Percentiles rank a stretch among this genome's conserved stretches.
phyloP scores from a whole-genome alignment of 2,797 vertebrate genomes.

The Coreius guichenoti region DNA sequence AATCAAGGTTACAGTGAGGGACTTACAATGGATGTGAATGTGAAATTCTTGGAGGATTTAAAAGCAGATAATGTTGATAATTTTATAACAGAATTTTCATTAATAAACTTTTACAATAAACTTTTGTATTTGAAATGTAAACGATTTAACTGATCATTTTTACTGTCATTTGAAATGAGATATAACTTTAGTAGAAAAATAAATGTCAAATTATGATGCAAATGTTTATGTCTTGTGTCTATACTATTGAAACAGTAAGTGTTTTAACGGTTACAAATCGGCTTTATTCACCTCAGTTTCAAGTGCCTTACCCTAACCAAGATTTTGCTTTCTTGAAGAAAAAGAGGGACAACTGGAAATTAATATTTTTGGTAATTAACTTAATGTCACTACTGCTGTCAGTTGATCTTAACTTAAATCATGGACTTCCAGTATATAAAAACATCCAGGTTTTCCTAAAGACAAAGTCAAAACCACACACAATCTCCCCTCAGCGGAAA shows the following conservation, averaged over 20 bases:
- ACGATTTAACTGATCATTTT: background rate
- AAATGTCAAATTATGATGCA: no score
- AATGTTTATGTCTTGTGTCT: background rate
- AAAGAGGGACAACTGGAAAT: background rate
- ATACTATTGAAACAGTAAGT: background rate
- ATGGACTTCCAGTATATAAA: background rate
- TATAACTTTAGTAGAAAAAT: background rate
- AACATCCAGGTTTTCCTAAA: slow-evolving; percentile 22
- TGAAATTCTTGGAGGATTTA: background rate
- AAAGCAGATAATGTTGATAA: background rate
- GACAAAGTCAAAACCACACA: slow-evolving; percentile 69
- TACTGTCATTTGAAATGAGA: background rate
- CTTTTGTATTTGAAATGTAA: background rate
- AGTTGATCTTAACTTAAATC: slow-evolving; percentile 6
- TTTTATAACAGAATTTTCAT: background rate
- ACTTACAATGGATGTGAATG: background rate
- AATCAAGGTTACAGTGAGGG: background rate
- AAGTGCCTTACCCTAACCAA: background rate
- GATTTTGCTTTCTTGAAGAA: background rate
- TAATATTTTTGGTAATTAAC: background rate
- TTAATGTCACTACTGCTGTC: background rate
- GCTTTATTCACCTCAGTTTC: background rate
- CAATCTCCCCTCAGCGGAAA: slow-evolving; percentile 50
- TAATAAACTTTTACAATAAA: background rate
- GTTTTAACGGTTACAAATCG: background rate